phyloP scores from a whole-genome alignment of 1,140 invertebrate species.

The Diorhabda sublineata region DNA sequence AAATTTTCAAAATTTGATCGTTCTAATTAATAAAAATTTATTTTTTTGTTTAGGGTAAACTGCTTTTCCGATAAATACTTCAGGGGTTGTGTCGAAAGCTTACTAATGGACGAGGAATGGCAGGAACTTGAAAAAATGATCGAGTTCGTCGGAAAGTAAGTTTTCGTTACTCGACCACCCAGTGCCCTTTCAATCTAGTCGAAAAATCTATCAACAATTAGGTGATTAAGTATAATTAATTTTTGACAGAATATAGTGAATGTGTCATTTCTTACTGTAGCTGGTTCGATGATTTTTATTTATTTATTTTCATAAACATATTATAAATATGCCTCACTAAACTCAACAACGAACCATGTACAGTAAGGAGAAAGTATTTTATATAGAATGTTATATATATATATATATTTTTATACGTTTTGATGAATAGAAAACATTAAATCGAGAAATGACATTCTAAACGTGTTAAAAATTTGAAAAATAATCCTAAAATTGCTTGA shows the following conservation, averaged over 20 bases:
- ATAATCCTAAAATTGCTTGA: too few relatives aligned
- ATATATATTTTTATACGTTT: too few relatives aligned
- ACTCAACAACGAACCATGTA: background rate
- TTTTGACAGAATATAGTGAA: constrained; percentile 36
- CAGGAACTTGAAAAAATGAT: constrained; percentile 65
- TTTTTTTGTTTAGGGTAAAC: constrained; percentile 61
- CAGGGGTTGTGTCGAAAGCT: constrained; percentile 82
- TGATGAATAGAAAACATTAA: too few relatives aligned
- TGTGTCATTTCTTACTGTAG: constrained; percentile 18
- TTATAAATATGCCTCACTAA: background rate
- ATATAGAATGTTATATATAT: too few relatives aligned
- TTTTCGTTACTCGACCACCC: constrained; percentile 11
- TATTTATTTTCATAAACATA: background rate
- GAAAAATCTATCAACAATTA: constrained; percentile 34
- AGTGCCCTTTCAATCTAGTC: constrained; percentile 46
- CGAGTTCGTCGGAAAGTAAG: constrained; percentile 49
- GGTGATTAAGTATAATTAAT: constrained; percentile 34
- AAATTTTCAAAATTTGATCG: too few relatives aligned
- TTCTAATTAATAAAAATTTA: too few relatives aligned
- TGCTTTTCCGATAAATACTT: constrained; percentile 89
- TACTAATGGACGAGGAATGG: constrained; percentile 75
- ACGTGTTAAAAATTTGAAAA: too few relatives aligned
- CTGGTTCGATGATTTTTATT: background rate
- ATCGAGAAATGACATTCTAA: too few relatives aligned
- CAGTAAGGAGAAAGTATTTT: too few relatives aligned